Conservation (phyloP, 1,140 invertebrate genomes). For the Drosophila sp. region DNA sequence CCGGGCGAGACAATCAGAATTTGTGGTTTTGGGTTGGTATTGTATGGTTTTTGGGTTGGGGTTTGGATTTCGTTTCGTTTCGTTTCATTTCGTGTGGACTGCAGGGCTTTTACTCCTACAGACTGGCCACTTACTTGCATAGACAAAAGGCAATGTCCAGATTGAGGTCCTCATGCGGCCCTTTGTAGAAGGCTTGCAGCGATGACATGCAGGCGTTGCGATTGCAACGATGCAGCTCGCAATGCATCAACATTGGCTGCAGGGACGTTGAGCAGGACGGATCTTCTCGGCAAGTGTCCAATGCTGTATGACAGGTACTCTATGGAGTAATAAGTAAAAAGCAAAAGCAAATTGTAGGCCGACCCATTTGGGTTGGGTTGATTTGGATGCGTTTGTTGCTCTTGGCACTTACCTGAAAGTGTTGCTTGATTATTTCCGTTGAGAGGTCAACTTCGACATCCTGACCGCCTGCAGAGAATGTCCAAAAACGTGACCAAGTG, state of each 20-base stretch:
- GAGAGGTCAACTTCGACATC: conserved; percentile 82
- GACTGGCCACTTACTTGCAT: conserved; percentile 90
- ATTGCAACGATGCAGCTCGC: conserved; percentile 90
- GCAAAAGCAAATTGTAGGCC: conserved; percentile 49
- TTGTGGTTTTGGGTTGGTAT: conserved; percentile 11
- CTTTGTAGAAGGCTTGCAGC: conserved; percentile 92
- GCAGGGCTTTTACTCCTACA: neutral
- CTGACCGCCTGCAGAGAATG: conserved; percentile 77
- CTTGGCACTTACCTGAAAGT: conserved; percentile 80
- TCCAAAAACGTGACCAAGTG: conserved; percentile 76
- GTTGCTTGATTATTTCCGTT: conserved; percentile 83
- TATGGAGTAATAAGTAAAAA: conserved; percentile 77
- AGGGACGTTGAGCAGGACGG: conserved; percentile 89
- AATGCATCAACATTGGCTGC: conserved; percentile 91
- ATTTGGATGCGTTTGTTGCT: conserved; percentile 19
- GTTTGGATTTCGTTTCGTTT: conserved; percentile 15
- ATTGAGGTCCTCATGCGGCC: conserved; percentile 90
- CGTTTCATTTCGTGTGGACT: neutral
- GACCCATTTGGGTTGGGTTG: neutral
- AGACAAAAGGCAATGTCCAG: conserved; percentile 95
- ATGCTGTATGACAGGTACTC: conserved; percentile 90
- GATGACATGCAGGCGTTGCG: conserved; percentile 93
- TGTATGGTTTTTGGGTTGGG: conserved; percentile 8
- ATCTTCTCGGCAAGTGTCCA: conserved; percentile 90
- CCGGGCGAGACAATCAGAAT: conserved; percentile 38